phyloP scores from a whole-genome alignment of 2,113 vertebrate genomes.

The Sceloporus tristichus region DNA sequence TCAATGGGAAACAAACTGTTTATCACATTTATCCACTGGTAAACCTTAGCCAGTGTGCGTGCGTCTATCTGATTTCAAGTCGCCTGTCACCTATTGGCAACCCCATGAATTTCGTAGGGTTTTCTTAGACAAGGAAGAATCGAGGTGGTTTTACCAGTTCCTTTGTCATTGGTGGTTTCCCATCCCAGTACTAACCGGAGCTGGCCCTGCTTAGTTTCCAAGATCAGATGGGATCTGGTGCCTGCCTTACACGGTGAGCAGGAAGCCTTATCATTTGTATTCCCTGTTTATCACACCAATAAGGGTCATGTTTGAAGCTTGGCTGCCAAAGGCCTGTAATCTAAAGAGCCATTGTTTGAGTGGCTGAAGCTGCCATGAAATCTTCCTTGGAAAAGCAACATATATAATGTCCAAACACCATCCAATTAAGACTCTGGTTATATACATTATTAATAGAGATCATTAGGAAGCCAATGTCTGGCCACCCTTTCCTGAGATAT shows the following conservation, averaged over 20 bases:
- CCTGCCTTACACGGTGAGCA: background rate
- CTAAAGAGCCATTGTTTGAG: conserved; percentile 7
- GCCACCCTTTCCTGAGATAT: background rate
- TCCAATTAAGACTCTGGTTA: conserved; percentile 33
- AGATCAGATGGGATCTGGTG: too few relatives aligned
- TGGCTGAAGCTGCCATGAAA: background rate
- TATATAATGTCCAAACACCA: background rate
- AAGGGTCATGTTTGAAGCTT: background rate
- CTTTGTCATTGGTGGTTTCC: too few relatives aligned
- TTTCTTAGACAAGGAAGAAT: too few relatives aligned
- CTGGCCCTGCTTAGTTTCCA: too few relatives aligned
- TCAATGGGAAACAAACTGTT: too few relatives aligned
- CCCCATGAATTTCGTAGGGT: too few relatives aligned
- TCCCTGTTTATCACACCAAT: background rate
- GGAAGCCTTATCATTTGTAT: background rate
- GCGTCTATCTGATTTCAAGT: too few relatives aligned
- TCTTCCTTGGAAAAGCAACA: background rate
- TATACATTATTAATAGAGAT: conserved; percentile 27
- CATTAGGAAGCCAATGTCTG: conserved; percentile 28
- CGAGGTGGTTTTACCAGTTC: too few relatives aligned
- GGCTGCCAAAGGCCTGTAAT: conserved; percentile 5
- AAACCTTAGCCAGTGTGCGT: too few relatives aligned
- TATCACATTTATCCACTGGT: too few relatives aligned
- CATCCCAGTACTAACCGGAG: too few relatives aligned
- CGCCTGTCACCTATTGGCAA: too few relatives aligned